These are phyloP conservation scores for Anthopleura sola DNA, from an alignment of 64 coral and sea anemone species.

Conservation along the genomic window DNA sequence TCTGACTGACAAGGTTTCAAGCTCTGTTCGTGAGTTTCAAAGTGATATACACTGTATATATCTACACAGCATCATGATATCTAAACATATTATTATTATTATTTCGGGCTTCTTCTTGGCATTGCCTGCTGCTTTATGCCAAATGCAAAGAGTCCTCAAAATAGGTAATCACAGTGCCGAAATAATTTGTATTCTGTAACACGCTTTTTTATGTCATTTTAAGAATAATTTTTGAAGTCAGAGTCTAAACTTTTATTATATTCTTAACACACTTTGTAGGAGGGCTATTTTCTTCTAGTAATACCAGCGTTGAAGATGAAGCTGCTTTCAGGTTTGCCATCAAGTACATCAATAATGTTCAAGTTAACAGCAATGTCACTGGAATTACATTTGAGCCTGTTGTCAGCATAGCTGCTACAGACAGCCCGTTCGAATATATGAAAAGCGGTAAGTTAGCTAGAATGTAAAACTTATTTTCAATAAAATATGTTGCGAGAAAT, in stretches of 20 bases:
- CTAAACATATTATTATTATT: neutral
- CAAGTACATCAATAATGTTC: constrained; percentile 22
- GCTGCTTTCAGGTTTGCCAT: constrained; percentile 58
- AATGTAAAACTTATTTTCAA: too few species aligned
- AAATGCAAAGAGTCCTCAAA: neutral
- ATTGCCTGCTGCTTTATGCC: neutral
- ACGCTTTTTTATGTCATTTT: too few species aligned
- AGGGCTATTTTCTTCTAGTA: constrained; percentile 46
- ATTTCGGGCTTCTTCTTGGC: neutral
- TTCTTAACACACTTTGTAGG: constrained; percentile 19
- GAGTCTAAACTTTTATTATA: neutral
- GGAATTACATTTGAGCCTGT: constrained; percentile 28
- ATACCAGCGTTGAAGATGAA: constrained; percentile 41
- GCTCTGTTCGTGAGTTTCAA: too few species aligned
- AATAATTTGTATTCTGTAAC: too few species aligned
- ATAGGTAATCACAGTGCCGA: neutral
- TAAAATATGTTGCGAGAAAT: too few species aligned
- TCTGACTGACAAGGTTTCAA: too few species aligned
- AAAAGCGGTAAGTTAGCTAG: constrained; percentile 31
- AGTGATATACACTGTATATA: too few species aligned
- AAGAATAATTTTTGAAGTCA: neutral
- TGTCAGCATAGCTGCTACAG: constrained; percentile 19
- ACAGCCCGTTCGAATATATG: constrained; percentile 56
- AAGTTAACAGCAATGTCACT: neutral
- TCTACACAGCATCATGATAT: too few species aligned